Evolutionary conservation across 2,797 vertebrate species (phyloP).

Genomic region (Ciconia nigra): DNA sequence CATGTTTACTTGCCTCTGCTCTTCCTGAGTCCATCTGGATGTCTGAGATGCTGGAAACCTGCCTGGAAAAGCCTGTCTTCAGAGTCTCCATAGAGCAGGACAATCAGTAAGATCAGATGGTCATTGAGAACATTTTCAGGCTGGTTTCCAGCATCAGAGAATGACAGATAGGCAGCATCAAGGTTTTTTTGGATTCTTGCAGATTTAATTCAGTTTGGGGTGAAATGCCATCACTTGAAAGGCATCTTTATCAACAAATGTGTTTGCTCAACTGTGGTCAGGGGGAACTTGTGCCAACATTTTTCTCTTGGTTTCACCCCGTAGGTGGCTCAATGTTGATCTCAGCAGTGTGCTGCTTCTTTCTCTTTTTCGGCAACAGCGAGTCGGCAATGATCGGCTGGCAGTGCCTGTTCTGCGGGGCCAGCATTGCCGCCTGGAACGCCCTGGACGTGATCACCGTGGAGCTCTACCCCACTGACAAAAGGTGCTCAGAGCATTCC

Average conservation of each 20-base stretch:
- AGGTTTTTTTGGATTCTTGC: background rate
- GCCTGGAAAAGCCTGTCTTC: background rate
- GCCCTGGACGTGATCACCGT: conserved; percentile 94
- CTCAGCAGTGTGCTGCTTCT: conserved; percentile 91
- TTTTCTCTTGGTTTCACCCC: background rate
- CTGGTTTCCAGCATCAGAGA: background rate
- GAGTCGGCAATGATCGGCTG: conserved; percentile 92
- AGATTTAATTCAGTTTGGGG: background rate
- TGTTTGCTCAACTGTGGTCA: background rate
- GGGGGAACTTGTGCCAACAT: background rate
- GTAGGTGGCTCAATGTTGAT: conserved; percentile 91
- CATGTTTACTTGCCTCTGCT: background rate
- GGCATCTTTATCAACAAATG: background rate
- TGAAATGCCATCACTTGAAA: background rate
- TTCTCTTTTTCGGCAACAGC: conserved; percentile 92
- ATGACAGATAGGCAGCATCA: background rate
- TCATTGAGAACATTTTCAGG: background rate
- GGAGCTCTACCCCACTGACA: conserved; percentile 92
- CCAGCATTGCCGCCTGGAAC: conserved; percentile 94
- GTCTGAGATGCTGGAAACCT: background rate
- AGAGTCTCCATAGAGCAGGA: background rate
- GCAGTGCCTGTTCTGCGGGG: conserved; percentile 94
- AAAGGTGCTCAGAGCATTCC: conserved; percentile 78
- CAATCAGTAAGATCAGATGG: conserved; percentile 2
- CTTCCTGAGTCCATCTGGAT: conserved; percentile 20